Conservation (phyloP, 2,888 invertebrate species). For the Stenolophus ochropezus region DNA sequence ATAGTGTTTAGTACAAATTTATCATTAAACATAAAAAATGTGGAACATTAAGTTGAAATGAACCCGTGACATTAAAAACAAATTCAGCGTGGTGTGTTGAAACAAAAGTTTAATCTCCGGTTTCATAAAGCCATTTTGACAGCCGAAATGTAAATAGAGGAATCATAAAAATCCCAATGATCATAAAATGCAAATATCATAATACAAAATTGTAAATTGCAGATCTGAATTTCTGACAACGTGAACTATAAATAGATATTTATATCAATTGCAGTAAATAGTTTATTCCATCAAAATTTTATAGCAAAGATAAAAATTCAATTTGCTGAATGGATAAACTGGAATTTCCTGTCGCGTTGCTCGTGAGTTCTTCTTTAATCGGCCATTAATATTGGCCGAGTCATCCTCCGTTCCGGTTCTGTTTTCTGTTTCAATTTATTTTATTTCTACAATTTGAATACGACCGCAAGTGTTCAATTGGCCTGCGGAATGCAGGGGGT, state of each 20-base stretch:
- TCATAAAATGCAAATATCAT: background rate
- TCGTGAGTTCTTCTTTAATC: constrained; percentile 5
- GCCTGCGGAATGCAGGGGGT: background rate
- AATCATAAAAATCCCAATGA: background rate
- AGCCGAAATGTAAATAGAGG: background rate
- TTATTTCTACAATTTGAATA: constrained; percentile 6
- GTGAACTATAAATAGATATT: background rate
- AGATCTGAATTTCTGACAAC: background rate
- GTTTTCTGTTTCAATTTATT: constrained; percentile 6
- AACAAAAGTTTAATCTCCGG: background rate
- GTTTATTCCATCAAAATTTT: background rate
- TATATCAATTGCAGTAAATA: background rate
- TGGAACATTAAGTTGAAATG: no score
- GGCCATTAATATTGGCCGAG: background rate
- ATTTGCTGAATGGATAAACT: background rate
- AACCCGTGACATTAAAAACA: background rate
- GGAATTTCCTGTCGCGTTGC: background rate
- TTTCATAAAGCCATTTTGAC: background rate
- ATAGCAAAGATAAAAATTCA: constrained; percentile 10
- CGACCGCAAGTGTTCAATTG: background rate
- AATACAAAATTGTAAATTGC: background rate
- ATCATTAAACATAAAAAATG: no score
- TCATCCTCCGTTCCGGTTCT: background rate
- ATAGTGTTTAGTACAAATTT: no score
- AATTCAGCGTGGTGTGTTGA: background rate